These are phyloP conservation scores for Oncopodura yosiiana DNA, from an alignment of 1,140 invertebrate genomes.

Conservation along the genomic window DNA sequence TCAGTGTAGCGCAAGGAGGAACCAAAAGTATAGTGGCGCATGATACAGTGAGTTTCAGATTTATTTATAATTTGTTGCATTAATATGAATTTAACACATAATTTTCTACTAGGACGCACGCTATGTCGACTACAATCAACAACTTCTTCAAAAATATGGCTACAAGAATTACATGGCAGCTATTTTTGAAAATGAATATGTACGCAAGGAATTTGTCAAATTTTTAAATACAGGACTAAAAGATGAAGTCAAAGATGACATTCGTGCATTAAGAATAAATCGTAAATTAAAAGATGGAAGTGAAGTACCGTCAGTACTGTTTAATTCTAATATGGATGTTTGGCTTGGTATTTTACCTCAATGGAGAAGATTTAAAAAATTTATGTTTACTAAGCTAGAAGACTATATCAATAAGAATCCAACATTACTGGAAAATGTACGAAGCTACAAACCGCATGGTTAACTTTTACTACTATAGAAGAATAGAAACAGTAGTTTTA, in stretches of 20 bases:
- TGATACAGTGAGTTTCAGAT: too few species aligned
- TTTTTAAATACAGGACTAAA: constrained; percentile 4
- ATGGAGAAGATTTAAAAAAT: constrained; percentile 7
- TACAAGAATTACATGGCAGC: constrained; percentile 11
- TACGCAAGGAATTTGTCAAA: constrained; percentile 4
- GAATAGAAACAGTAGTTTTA: too few species aligned
- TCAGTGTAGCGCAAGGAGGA: too few species aligned
- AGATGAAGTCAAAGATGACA: constrained; percentile 2
- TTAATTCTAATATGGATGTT: constrained; percentile 7
- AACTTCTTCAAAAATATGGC: constrained; percentile 1
- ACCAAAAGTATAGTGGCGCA: too few species aligned
- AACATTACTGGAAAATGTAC: neutral
- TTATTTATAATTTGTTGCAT: too few species aligned
- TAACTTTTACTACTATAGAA: too few species aligned
- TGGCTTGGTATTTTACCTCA: constrained; percentile 4
- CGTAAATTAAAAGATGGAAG: neutral
- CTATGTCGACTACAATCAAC: constrained; percentile 1
- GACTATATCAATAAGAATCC: neutral
- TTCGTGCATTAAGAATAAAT: neutral
- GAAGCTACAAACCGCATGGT: constrained; percentile 10
- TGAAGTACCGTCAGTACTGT: neutral
- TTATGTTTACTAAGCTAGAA: constrained; percentile 12
- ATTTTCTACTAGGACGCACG: neutral
- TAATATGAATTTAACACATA: too few species aligned
- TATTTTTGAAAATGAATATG: constrained; percentile 8